Evolutionary conservation across 2,888 invertebrate species (phyloP), one percentile per base, ranked within the genome.

Genomic region (Cerastoderma edule): DNA sequence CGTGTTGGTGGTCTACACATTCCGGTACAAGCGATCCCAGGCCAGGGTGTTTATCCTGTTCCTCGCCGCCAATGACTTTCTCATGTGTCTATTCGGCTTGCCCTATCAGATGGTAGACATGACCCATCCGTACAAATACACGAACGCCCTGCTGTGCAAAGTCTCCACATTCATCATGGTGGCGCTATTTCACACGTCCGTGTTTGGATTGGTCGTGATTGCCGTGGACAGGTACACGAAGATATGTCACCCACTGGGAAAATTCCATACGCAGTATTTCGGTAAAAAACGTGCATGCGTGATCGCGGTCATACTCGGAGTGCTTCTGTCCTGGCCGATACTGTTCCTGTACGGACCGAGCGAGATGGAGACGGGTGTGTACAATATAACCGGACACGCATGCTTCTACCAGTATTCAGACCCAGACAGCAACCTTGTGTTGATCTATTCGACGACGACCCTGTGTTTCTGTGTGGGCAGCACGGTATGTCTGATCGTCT

Each of bases 51-150:
- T 85, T 65, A 87, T 89, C 66, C 64, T 88, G 27, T 85, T 87
- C 39, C 66, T 89, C 28, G 87, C 87, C 10, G 66, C 84, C 2
- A 79, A 85, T 16, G 89, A 89, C 72, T 76, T 86, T 27, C 75
- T 85, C 0, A 84, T 85, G n/a, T 88, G 87, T 67, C 53, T 83
- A 48, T 78, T 89, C 44, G 85, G 86, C 10, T 73, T 89, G 39
- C 89, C 89, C 0, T 87, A 86, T 28, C 88, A 89, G 72, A 78
- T 88, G 8, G 71, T 84, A n/a, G 89, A 88, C 60, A 75, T 89
- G 22, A 82, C 83, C 1, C 83, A 85, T 75, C 83, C 87, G 8
- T 84, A 82, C 66, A 86, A 84, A 24, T 89, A 84, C 63, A 73
- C 78, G n/a, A 79, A 72, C 44, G 69, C 67, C 24, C 46, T 70